Base-by-base conservation (phyloP, 2,113 vertebrate genomes). In the Dipodomys stephensi region DNA sequence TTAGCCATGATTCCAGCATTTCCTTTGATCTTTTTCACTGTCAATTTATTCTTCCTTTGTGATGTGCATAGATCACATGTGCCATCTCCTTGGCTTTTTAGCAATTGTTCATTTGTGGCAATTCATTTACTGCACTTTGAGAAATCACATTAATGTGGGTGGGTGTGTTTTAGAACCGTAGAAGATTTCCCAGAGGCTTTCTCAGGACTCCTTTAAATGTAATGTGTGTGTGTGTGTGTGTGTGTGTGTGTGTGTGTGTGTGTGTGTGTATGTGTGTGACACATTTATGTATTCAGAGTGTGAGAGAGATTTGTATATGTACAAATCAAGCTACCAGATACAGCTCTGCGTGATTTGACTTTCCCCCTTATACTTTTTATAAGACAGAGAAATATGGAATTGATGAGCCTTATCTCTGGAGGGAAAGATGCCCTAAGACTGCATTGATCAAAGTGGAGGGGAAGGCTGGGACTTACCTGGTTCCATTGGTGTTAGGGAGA, bases 11-110 rank as follows among this genome's bases (percentile, higher is more conserved):
- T 90, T 76, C 46, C 88, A 95, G 83, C 79, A 6, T 95, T 97
- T 65, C 91, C 93, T 95, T 97, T 93, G 93, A 96, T 97, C 25
- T 96, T 67, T 97, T 87, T 85, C 30, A 30, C 67, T 7, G 22
- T 74, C 57, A 65, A 92, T 95, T 78, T 93, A 73, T 73, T 96
- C 1, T 0, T 95, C 83, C 97, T 92, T 27, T 74, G 95, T 88
- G 84, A 80, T 96, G 32, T 15, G 73, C 23, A 7, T 92, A 96
- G 96, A 97, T 96, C 92, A 68, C 87, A n/a, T 90, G 64, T 80
- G 65, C 49, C 85, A 73, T 77, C 25, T 60, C 25, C 68, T 84
- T 96, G 92, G 97, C 91, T 95, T 73, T 44, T 88, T 77, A 95
- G 89, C 87, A 65, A 0, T 91, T 97, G 92, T 83, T 94, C 79